phyloP scores from a whole-genome alignment of 2,113 vertebrate species.

The Lanius collurio region DNA sequence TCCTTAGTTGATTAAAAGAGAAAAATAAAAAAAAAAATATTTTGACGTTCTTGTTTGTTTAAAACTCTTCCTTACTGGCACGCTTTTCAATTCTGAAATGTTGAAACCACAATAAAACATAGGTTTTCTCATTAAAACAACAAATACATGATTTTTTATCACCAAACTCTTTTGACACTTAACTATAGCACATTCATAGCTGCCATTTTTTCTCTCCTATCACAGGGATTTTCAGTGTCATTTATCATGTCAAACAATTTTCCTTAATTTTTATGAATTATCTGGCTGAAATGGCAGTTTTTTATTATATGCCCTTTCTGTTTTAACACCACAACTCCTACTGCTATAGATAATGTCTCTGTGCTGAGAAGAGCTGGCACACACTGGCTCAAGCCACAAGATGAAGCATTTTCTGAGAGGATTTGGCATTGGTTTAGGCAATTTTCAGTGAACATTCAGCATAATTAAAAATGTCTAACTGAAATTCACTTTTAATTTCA shows the following conservation, averaged over 20 bases:
- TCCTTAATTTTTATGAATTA: slow-evolving; percentile 20
- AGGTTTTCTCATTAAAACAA: neutral
- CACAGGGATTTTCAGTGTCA: neutral
- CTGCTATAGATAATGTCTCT: neutral
- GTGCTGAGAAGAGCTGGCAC: neutral
- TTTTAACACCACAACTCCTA: slow-evolving; percentile 13
- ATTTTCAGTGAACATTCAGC: neutral
- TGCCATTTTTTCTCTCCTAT: neutral
- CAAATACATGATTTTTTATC: neutral
- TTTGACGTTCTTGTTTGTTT: neutral
- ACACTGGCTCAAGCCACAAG: neutral
- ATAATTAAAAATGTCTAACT: neutral
- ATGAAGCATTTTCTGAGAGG: neutral
- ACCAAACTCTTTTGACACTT: neutral
- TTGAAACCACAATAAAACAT: neutral
- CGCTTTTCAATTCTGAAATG: neutral
- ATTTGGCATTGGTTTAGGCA: neutral
- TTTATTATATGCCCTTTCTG: neutral
- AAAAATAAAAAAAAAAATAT: neutral
- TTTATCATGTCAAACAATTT: neutral
- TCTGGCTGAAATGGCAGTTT: neutral
- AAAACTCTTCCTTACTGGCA: neutral
- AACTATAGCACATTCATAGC: neutral
- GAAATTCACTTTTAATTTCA: slow-evolving; percentile 9
- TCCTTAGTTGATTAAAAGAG: neutral